Evolutionary conservation across 1,140 invertebrate species (phyloP).

Genomic region (Heliconius congener): DNA sequence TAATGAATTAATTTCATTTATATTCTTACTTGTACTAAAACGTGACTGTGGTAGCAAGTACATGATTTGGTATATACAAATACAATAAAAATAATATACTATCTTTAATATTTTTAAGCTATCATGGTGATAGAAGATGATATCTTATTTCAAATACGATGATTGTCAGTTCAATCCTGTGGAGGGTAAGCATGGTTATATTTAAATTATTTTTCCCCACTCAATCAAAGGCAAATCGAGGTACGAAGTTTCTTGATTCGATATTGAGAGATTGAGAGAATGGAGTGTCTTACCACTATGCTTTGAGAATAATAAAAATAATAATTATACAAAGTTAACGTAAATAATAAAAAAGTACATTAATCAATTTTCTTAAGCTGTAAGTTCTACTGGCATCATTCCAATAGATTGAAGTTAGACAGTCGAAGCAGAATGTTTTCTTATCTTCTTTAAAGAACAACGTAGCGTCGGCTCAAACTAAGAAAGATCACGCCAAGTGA

Average conservation of each 20-base stretch:
- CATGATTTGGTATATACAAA: neutral
- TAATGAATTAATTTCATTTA: slow-evolving; percentile 28
- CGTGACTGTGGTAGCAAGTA: slow-evolving; percentile 14
- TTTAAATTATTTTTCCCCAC: too few relatives aligned
- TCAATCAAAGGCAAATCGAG: too few relatives aligned
- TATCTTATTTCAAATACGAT: neutral
- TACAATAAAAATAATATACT: neutral
- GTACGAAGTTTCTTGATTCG: too few relatives aligned
- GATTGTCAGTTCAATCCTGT: neutral
- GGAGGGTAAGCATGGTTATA: too few relatives aligned
- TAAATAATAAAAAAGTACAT: neutral
- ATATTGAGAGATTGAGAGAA: too few relatives aligned
- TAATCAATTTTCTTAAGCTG: slow-evolving; percentile 31
- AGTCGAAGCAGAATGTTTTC: slow-evolving; percentile 26
- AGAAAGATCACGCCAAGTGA: slow-evolving; percentile 3
- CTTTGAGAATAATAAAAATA: neutral
- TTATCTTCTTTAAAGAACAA: slow-evolving; percentile 26
- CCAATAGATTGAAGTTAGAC: slow-evolving; percentile 29
- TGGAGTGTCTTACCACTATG: too few relatives aligned
- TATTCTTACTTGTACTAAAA: slow-evolving; percentile 13
- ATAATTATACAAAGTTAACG: neutral
- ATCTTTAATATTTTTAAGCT: neutral
- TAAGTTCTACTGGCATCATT: slow-evolving; percentile 16
- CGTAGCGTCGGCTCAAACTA: slow-evolving; percentile 4
- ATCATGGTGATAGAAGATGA: neutral